Conservation (phyloP, 2,888 invertebrate genomes). For the Monopis laevigella region DNA sequence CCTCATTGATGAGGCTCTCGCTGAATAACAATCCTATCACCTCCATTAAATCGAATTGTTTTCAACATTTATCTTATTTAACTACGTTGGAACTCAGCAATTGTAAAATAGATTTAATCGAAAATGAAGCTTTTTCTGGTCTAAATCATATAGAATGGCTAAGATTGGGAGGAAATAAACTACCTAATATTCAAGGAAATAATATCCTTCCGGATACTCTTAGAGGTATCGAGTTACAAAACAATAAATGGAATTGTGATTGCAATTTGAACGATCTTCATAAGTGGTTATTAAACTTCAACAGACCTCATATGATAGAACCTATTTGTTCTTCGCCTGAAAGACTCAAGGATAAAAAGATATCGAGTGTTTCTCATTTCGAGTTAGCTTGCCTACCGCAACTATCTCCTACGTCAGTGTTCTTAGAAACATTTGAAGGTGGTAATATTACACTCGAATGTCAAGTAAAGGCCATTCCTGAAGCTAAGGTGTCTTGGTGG, state of each 20-base stretch:
- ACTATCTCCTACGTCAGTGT: slow-evolving; percentile 78
- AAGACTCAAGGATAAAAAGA: slow-evolving; percentile 71
- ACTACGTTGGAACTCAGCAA: slow-evolving; percentile 83
- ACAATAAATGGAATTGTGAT: slow-evolving; percentile 91
- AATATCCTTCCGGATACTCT: slow-evolving; percentile 79
- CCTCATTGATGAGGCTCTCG: slow-evolving; percentile 83
- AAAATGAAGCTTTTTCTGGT: slow-evolving; percentile 83
- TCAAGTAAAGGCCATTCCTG: slow-evolving; percentile 82
- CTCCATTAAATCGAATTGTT: slow-evolving; percentile 74
- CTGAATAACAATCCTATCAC: slow-evolving; percentile 86
- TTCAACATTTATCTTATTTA: slow-evolving; percentile 78
- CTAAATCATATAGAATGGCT: slow-evolving; percentile 86
- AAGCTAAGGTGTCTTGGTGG: slow-evolving; percentile 84
- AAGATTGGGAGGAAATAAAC: slow-evolving; percentile 82
- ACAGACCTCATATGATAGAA: slow-evolving; percentile 80
- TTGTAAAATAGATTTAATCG: slow-evolving; percentile 80
- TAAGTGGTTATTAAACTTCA: slow-evolving; percentile 79
- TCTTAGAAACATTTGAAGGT: slow-evolving; percentile 81
- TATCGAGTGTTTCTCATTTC: slow-evolving; percentile 72
- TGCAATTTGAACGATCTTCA: slow-evolving; percentile 82
- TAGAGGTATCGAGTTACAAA: slow-evolving; percentile 82
- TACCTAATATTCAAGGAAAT: slow-evolving; percentile 75
- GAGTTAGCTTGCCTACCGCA: slow-evolving; percentile 86
- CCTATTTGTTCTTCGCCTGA: slow-evolving; percentile 79
- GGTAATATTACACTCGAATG: slow-evolving; percentile 85